A percentile compares a stretch with the other conserved stretches of the same genome.
Conservation (phyloP, 2,888 invertebrate genomes). For the Nemoura dubitans region DNA sequence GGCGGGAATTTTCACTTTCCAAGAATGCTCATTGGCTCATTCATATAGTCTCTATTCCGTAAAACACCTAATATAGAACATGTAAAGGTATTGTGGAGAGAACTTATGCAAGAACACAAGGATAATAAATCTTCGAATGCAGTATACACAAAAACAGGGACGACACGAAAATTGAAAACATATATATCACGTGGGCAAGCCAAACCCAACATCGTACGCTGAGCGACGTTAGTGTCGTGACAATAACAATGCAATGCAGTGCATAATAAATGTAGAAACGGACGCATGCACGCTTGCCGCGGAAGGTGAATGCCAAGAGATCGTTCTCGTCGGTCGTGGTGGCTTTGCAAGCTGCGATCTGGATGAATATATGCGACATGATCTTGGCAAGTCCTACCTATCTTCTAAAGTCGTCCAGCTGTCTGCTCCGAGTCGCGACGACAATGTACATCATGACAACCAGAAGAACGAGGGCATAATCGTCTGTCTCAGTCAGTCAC, state of each 20-base stretch:
- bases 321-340: not conserved
- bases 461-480: not conserved
- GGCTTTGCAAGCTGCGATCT: not conserved
- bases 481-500: not conserved
- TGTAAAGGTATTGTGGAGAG: no score
- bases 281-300: not conserved
- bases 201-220: no score
- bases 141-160: no score
- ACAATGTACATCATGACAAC: not conserved
- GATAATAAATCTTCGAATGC: no score
- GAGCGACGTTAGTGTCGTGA: not conserved
- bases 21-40: no score
- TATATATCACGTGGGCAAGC: no score
- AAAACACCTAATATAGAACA: no score
- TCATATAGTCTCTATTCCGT: no score
- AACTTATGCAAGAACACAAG: no score
- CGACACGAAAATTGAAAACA: no score
- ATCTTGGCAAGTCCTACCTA: not conserved
- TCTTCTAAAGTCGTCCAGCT: not conserved
- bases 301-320: not conserved
- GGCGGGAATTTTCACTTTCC: no score
- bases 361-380: not conserved
- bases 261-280: not conserved
- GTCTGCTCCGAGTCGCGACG: not conserved
- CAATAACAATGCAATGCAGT: not conserved